phyloP scores from a whole-genome alignment of 2,888 invertebrate genomes.

The Luffia ferchaultella region DNA sequence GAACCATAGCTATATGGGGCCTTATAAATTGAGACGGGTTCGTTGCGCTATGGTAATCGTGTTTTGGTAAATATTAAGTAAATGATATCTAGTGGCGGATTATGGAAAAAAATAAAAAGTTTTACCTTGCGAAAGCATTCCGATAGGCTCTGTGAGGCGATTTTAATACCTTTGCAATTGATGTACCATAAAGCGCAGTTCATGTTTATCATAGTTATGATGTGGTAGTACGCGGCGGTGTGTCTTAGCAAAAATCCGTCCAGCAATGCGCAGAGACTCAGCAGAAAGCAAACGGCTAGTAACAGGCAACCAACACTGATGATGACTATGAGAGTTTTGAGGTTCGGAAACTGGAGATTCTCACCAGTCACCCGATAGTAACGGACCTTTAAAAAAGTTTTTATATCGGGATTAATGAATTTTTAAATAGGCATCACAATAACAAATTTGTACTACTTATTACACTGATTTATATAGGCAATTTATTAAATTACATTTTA shows the following conservation, averaged over 20 bases:
- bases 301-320: slow-evolving; percentile 70
- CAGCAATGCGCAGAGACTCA: slow-evolving; percentile 66
- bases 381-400: slow-evolving; percentile 38
- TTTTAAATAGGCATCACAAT: too few species aligned
- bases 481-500: too few species aligned
- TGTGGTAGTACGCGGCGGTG: slow-evolving; percentile 70
- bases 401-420: too few species aligned
- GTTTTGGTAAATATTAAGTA: too few species aligned
- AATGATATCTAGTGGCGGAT: not conserved
- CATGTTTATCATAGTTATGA: slow-evolving; percentile 77
- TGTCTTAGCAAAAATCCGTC: slow-evolving; percentile 72
- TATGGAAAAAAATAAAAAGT: not conserved
- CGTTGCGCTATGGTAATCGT: too few species aligned
- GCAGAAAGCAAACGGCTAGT: slow-evolving; percentile 65
- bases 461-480: too few species aligned
- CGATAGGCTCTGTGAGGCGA: slow-evolving; percentile 65
- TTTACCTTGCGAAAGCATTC: slow-evolving; percentile 51
- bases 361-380: slow-evolving; percentile 67
- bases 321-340: slow-evolving; percentile 67
- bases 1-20: too few species aligned
- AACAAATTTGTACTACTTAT: too few species aligned
- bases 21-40: too few species aligned
- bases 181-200: slow-evolving; percentile 77
- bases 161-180: slow-evolving; percentile 72
- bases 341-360: slow-evolving; percentile 67